A percentile compares a stretch with the other conserved stretches of the same genome.
Evolutionary conservation across 2,888 invertebrate species (phyloP).

Genomic region (Microctonus hyperodae): DNA sequence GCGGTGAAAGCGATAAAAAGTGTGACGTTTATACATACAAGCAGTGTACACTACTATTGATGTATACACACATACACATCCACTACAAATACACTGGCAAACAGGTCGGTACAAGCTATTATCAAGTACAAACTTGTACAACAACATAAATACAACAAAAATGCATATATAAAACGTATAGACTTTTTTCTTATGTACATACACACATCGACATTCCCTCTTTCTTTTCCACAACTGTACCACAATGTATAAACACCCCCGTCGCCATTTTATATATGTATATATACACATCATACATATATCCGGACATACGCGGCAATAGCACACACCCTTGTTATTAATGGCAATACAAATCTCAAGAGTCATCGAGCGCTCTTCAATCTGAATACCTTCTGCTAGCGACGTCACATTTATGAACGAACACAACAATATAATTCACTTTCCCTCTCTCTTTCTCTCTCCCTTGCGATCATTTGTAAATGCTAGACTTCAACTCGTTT

Average conservation of each 20-base stretch:
- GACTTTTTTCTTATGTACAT: not conserved
- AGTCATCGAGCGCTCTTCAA: slow-evolving; percentile 63
- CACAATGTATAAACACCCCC: not conserved
- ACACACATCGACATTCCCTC: not conserved
- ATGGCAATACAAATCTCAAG: slow-evolving; percentile 63
- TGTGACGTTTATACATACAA: not conserved
- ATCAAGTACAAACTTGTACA: slow-evolving; percentile 19
- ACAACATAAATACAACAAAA: not conserved
- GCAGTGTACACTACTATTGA: not conserved
- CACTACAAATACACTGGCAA: too few species aligned
- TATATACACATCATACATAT: too few species aligned
- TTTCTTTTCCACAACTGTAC: slow-evolving; percentile 21
- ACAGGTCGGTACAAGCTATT: slow-evolving; percentile 25
- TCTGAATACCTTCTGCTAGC: slow-evolving; percentile 63
- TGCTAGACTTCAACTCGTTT: not conserved
- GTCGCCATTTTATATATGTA: slow-evolving; percentile 16
- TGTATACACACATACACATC: not conserved
- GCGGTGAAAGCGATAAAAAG: slow-evolving; percentile 16
- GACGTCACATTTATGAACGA: slow-evolving; percentile 52
- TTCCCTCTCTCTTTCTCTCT: not conserved
- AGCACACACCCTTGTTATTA: slow-evolving; percentile 56
- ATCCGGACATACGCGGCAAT: slow-evolving; percentile 13
- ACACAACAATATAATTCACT: not conserved
- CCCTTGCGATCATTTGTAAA: not conserved
- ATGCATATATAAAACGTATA: not conserved